Conservation (phyloP, 92 coral and sea anemone species). For the Galaxea fascicularis region DNA sequence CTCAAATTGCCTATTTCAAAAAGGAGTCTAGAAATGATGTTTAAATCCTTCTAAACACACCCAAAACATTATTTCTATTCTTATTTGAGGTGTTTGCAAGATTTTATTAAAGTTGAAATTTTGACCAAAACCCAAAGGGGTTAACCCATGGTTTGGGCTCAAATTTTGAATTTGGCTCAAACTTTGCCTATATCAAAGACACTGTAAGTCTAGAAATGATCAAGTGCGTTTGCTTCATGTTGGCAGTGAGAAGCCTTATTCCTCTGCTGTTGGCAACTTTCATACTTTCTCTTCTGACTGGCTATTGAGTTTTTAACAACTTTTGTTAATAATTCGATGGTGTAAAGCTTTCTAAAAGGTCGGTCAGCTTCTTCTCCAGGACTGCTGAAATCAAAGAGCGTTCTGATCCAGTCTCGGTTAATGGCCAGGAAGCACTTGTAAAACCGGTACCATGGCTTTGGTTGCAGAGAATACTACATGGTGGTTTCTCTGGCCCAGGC, state of each 20-base stretch:
- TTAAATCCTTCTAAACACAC: too few species aligned
- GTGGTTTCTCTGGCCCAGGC: conserved; percentile 54
- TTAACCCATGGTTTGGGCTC: too few species aligned
- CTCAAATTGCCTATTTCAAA: too few species aligned
- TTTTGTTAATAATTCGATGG: conserved; percentile 50
- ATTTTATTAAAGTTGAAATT: too few species aligned
- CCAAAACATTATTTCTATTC: too few species aligned
- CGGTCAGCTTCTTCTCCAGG: not conserved
- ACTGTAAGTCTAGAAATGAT: too few species aligned
- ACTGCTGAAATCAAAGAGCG: conserved; percentile 29
- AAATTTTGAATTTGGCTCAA: too few species aligned
- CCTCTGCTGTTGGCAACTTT: not conserved
- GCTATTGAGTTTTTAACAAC: conserved; percentile 14
- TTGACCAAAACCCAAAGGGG: too few species aligned
- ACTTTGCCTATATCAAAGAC: too few species aligned
- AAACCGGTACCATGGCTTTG: conserved; percentile 54
- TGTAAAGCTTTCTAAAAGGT: conserved; percentile 70
- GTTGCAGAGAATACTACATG: conserved; percentile 73
- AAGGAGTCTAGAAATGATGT: too few species aligned
- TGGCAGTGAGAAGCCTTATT: not conserved
- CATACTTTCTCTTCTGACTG: not conserved
- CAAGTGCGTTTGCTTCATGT: not conserved
- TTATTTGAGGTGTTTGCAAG: too few species aligned
- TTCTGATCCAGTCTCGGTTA: conserved; percentile 25
- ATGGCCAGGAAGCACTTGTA: conserved; percentile 28